These are phyloP conservation scores for Papio anubis DNA, from an alignment of 2,113 vertebrate species.

Conservation along the genomic window DNA sequence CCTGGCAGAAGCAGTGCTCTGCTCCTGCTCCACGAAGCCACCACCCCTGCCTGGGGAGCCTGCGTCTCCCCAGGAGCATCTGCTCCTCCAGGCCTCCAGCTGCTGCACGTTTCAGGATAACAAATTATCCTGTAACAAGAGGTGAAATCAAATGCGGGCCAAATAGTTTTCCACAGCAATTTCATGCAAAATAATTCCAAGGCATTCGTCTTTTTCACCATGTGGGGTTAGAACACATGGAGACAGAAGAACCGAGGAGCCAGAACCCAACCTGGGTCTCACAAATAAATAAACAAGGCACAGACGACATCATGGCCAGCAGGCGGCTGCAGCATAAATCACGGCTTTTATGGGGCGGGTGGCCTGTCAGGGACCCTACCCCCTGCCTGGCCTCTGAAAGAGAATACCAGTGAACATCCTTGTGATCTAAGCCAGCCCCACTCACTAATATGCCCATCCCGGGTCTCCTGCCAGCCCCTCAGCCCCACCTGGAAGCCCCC, in stretches of 20 bases:
- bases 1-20: neutral
- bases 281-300: slow-evolving; percentile 58
- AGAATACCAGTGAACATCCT: slow-evolving; percentile 7
- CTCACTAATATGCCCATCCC: slow-evolving; percentile 17
- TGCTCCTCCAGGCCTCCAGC: slow-evolving; percentile 48
- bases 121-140: slow-evolving; percentile 62
- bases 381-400: slow-evolving; percentile 62
- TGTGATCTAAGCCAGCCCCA: slow-evolving; percentile 57
- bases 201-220: slow-evolving; percentile 27
- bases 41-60: neutral
- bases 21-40: accelerated
- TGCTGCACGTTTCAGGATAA: slow-evolving; percentile 42
- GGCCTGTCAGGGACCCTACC: slow-evolving; percentile 73
- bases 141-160: slow-evolving; percentile 43
- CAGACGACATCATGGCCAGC: slow-evolving; percentile 33
- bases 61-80: neutral
- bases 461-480: neutral
- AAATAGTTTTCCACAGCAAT: slow-evolving; percentile 54
- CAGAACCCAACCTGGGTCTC: slow-evolving; percentile 52
- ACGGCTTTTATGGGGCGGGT: slow-evolving; percentile 52
- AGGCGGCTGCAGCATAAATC: slow-evolving; percentile 68
- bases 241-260: slow-evolving; percentile 13
- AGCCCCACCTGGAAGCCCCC: neutral
- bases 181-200: slow-evolving; percentile 69
- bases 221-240: slow-evolving; percentile 56